phyloP scores from a whole-genome alignment of 2,888 invertebrate genomes.

The Lissonota sp. region DNA sequence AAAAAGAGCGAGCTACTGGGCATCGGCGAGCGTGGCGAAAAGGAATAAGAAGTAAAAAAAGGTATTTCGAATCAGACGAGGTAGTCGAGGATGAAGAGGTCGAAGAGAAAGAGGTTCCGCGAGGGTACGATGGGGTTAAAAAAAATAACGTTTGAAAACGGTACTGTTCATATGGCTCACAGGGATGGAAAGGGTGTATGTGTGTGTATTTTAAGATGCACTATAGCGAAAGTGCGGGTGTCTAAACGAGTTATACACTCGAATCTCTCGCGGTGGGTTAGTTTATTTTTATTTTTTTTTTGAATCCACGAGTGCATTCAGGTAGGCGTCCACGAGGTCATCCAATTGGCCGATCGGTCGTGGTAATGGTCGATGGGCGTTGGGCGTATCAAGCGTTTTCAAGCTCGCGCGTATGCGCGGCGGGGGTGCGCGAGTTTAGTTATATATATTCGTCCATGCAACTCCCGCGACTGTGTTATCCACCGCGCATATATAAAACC shows the following conservation, averaged over 20 bases:
- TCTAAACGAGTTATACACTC: constrained; percentile 50
- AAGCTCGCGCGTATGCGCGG: constrained; percentile 75
- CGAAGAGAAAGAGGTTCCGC: constrained; percentile 41
- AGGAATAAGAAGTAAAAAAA: constrained; percentile 33
- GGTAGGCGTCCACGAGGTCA: constrained; percentile 80
- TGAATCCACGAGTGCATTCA: constrained; percentile 35
- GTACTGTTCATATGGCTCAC: not conserved
- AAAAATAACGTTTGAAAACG: constrained; percentile 15
- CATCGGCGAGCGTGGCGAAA: constrained; percentile 46
- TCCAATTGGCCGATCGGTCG: constrained; percentile 81
- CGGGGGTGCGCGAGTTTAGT: constrained; percentile 76
- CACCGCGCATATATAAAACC: constrained; percentile 15
- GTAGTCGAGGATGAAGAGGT: constrained; percentile 38
- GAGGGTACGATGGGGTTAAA: constrained; percentile 31
- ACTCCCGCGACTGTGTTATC: constrained; percentile 27
- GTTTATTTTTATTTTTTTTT: constrained; percentile 52
- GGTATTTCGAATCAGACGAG: constrained; percentile 11
- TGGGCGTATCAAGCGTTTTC: constrained; percentile 73
- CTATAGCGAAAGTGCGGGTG: constrained; percentile 32
- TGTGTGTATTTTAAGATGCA: not conserved
- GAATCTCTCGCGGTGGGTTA: constrained; percentile 35
- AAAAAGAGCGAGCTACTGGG: constrained; percentile 60
- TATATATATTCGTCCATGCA: constrained; percentile 64
- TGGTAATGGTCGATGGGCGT: constrained; percentile 83
- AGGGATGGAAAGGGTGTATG: not conserved